A percentile compares a stretch with the other conserved stretches of the same genome.
Evolutionary conservation across 2,113 vertebrate species (phyloP).

Genomic region (Microtus richardsoni): DNA sequence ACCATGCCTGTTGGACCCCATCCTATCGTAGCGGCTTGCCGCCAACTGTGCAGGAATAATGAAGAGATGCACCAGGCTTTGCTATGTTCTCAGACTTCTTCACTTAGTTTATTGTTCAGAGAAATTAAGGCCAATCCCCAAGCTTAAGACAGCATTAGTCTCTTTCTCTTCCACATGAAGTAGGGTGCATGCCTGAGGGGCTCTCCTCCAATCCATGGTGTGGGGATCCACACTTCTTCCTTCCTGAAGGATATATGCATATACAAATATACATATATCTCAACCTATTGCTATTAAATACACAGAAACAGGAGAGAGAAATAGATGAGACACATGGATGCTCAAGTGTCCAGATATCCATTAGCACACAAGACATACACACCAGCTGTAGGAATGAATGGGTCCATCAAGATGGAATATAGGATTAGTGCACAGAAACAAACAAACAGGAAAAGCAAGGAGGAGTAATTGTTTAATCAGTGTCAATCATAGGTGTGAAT

Average conservation of each 20-base stretch:
- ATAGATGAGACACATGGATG: too few relatives aligned
- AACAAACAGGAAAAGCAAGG: background rate
- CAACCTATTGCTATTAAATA: background rate
- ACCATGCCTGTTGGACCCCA: background rate
- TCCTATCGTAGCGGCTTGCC: background rate
- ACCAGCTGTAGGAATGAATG: background rate
- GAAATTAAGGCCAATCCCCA: conserved; percentile 19
- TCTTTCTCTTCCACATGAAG: background rate
- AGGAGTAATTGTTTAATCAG: background rate
- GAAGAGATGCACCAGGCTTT: background rate
- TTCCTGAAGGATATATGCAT: background rate
- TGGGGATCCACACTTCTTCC: background rate
- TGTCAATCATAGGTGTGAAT: background rate
- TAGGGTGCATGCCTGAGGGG: background rate
- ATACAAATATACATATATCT: background rate
- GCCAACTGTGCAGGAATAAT: background rate
- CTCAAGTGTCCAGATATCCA: background rate
- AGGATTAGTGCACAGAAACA: background rate
- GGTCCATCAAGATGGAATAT: background rate
- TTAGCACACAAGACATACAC: background rate
- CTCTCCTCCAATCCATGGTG: background rate
- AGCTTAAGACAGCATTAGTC: background rate
- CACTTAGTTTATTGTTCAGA: background rate
- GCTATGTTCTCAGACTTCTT: background rate
- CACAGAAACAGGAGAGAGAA: background rate